Base-by-base conservation (phyloP, 2,888 invertebrate genomes). In the Phaonia tiefii region DNA sequence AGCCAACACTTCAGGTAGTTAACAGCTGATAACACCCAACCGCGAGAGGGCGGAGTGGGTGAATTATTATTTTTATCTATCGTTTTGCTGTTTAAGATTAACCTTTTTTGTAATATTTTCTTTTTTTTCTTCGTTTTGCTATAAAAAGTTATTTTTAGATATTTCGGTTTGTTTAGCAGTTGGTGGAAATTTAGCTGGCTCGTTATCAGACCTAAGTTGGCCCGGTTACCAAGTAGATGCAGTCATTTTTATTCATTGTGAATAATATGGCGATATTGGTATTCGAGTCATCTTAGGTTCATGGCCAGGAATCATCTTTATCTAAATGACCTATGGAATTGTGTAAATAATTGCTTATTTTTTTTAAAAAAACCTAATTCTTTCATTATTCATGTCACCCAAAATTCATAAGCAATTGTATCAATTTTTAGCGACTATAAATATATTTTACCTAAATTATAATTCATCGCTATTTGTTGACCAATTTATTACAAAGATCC, bases 241-340 rank as follows among this genome's bases (percentile, higher is more conserved):
- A 66, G 79, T 74, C 76, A 79, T 83, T 83, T 79, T 80, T 83
- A 74, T 82, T 80, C 54, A 58, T 77, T 20, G 26, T 15, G 26
- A 37, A 39, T 49, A 60, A 75, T 79, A 71, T 70, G 81, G 49
- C 26, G 51, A 73, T 75, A 58, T 72, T 76, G 83, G 83, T 83
- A 83, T 83, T 83, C 83, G 83, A 83, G 83, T 83, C 83, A 83
- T 79, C 83, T 83, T 83, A 83, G 81, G 83, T 83, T 83, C 83
- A 81, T 80, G 78, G 74, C 72, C 71, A 31, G 70, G 7, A 66
- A 20, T 13, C 49, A 60, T 79, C 83, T 83, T 79, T 81, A 83
- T 83, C 76, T 63, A 63, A 63, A 63, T 63, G 63, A 63, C 63
- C 63, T 63, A 42, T 63, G 63, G 63, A 63, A 63, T 63, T 42